Evolutionary conservation across 2,888 invertebrate genomes (phyloP), one percentile per base, ranked within the genome.

Genomic region (Automeris io): DNA sequence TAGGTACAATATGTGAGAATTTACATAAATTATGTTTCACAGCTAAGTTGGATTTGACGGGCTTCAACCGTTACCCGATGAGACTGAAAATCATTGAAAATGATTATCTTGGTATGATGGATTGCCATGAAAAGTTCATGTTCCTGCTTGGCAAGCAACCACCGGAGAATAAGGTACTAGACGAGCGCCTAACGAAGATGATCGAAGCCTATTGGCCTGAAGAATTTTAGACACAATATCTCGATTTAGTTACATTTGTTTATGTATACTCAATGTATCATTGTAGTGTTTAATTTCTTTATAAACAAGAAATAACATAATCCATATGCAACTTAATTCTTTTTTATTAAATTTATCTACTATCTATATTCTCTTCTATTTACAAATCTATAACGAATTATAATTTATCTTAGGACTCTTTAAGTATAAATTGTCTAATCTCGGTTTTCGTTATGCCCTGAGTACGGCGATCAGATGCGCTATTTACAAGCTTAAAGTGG

Each of bases 81-180:
- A 61, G 74, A 5, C 49, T 82, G 47, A 79, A 78, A 50, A 54
- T 73, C 6, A 63, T 79, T 18, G 75, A 78, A 33, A 56, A 57
- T 2, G 65, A 67, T 33, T 78, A 75, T 50, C 57, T 82, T 1
- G 76, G 69, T 25, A 75, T 80, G 77, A 77, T 81, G 75, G 80
- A 81, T 55, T 81, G 82, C 40, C 70, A 71, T 40, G 79, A 80
- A 47, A 74, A 72, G 51, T 74, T 76, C 43, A 68, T 77, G 12
- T 78, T 81, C 52, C 56, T 81, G 22, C 49, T 82, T 23, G 74
- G 73, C 13, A 73, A 67, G 44, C 70, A 74, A 34, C 64, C 63
- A 1, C 66, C 68, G 0, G 60, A 63, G 24, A 68, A 65, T 26
- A 61, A 63, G 24, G 59, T 65, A n/a, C 42, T 70, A 0, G 70